Percentiles rank a stretch among this genome's conserved stretches.
Conservation (phyloP, 2,797 vertebrate genomes). For the Manis crassicaudata region DNA sequence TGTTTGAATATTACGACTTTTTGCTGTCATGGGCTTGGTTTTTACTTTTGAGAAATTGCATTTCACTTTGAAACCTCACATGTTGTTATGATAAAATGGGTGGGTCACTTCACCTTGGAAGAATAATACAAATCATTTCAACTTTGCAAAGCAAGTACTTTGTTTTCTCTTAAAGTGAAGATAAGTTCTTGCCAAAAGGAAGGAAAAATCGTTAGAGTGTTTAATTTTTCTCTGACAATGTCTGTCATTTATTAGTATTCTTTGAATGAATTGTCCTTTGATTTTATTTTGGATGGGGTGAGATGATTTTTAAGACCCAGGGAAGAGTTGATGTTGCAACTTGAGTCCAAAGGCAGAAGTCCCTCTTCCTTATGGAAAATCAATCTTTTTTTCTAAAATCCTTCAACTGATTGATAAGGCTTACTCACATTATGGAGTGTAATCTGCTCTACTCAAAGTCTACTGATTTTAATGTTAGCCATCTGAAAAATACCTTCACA, state of each 20-base stretch:
- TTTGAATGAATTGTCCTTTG: conserved; percentile 39
- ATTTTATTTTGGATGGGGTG: conserved; percentile 31
- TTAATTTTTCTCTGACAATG: background rate
- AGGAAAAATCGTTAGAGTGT: conserved; percentile 23
- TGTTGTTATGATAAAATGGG: background rate
- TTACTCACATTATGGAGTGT: background rate
- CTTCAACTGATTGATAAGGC: background rate
- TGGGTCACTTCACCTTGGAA: background rate
- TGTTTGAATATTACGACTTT: background rate
- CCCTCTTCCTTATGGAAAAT: background rate
- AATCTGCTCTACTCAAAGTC: background rate
- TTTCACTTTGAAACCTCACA: conserved; percentile 40
- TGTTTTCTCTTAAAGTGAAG: conserved; percentile 33
- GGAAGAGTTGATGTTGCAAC: background rate
- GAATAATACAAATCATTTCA: conserved; percentile 1
- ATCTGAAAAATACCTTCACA: background rate
- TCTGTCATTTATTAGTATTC: conserved; percentile 2
- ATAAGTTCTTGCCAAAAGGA: conserved; percentile 50
- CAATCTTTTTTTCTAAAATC: background rate
- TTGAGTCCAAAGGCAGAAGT: background rate
- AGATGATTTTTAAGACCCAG: conserved; percentile 7
- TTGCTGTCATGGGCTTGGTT: background rate
- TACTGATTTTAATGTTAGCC: background rate
- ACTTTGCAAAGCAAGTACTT: background rate
- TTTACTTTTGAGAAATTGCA: background rate